Conservation (phyloP, 2,888 invertebrate species). For the Noctua comes region DNA sequence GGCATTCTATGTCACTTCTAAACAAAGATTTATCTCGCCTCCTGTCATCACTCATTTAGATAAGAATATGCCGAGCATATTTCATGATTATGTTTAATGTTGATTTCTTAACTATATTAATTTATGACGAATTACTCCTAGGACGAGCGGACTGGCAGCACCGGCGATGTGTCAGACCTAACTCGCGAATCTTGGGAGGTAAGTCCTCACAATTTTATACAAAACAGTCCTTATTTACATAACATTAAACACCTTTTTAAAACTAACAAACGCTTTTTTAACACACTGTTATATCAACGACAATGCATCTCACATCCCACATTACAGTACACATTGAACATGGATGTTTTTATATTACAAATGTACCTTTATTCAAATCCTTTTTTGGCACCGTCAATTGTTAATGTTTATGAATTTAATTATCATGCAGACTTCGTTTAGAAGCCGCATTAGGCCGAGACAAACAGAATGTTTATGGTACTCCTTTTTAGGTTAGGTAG, state of each 20-base stretch:
- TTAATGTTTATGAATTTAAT: conserved; percentile 63
- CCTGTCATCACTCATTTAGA: conserved; percentile 79
- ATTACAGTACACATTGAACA: conserved; percentile 88
- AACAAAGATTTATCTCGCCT: conserved; percentile 70
- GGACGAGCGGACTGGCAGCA: conserved; percentile 91
- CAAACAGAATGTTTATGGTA: conserved; percentile 72
- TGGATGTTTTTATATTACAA: conserved; percentile 71
- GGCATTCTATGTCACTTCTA: conserved; percentile 62
- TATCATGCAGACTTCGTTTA: conserved; percentile 58
- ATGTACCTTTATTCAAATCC: conserved; percentile 54
- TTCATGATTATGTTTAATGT: conserved; percentile 23
- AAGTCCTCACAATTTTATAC: conserved; percentile 81
- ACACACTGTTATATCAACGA: conserved; percentile 78
- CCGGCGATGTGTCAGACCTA: conserved; percentile 94
- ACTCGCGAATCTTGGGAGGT: conserved; percentile 98
- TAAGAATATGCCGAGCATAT: conserved; percentile 69
- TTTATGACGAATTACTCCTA: conserved; percentile 71
- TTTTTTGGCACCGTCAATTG: conserved; percentile 66
- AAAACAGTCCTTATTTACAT: conserved; percentile 45
- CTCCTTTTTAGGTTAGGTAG: conserved; percentile 67
- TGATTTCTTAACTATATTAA: conserved; percentile 41
- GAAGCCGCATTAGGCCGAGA: conserved; percentile 60
- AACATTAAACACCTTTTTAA: conserved; percentile 66
- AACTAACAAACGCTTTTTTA: conserved; percentile 76
- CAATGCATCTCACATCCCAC: conserved; percentile 83